phyloP scores from a whole-genome alignment of 2,888 invertebrate genomes.

The Gari tellinella region DNA sequence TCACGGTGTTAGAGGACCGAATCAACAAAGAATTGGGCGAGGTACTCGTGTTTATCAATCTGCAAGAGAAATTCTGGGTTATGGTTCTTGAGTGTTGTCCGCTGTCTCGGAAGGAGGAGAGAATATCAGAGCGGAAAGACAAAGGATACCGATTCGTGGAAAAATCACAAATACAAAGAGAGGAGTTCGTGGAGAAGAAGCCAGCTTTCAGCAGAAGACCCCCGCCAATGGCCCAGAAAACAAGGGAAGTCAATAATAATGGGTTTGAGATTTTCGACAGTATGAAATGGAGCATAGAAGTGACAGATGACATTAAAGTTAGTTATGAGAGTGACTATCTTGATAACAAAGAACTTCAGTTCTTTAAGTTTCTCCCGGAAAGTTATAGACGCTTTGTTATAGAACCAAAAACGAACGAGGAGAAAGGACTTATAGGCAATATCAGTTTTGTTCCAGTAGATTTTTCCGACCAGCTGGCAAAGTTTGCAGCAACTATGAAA shows the following conservation, averaged over 20 bases:
- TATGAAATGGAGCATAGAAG: constrained; percentile 71
- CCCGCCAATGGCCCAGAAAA: constrained; percentile 46
- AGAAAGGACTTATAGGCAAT: constrained; percentile 66
- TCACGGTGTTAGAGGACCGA: constrained; percentile 70
- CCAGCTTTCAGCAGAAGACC: constrained; percentile 40
- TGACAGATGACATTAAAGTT: constrained; percentile 68
- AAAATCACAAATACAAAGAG: constrained; percentile 53
- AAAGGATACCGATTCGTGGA: constrained; percentile 65
- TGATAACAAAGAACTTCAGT: constrained; percentile 72
- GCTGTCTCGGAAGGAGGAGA: constrained; percentile 58
- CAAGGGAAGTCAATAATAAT: constrained; percentile 45
- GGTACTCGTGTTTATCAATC: constrained; percentile 76
- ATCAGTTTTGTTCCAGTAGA: constrained; percentile 68
- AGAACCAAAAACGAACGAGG: constrained; percentile 74
- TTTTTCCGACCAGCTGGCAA: constrained; percentile 53
- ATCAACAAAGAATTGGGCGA: constrained; percentile 75
- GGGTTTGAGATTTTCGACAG: constrained; percentile 75
- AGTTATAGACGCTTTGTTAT: constrained; percentile 79
- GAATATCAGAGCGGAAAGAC: constrained; percentile 63
- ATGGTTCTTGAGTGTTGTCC: constrained; percentile 78
- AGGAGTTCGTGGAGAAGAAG: constrained; percentile 51
- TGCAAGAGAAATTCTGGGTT: constrained; percentile 80
- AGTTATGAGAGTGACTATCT: constrained; percentile 67
- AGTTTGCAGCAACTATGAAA: constrained; percentile 64
- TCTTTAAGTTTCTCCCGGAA: constrained; percentile 75